Evolutionary conservation across 1,140 invertebrate species (phyloP), one percentile per base, ranked within the genome.

Genomic region (Paracyclopina nana): DNA sequence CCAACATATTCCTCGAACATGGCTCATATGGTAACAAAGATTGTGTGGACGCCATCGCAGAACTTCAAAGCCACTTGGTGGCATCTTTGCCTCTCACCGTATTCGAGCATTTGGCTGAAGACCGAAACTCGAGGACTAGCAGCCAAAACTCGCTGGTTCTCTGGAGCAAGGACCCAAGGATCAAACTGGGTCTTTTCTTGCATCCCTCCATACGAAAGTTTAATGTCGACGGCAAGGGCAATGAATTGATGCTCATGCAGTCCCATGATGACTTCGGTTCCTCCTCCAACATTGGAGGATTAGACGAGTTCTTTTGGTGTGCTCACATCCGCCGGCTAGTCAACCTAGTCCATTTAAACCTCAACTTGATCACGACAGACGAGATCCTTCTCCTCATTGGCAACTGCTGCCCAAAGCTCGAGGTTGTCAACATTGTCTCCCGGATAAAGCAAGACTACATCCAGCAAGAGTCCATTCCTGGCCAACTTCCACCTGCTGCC

Each of bases 241-340:
- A 48, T 48, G 45, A 48, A 29, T 27, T 48, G 20, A 22, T 27
- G 27, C 45, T 28, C 14, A n/a, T 16, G 14, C 34, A 38, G 34
- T n/a, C n/a, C n/a, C n/a, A n/a, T n/a, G 34, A 38, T 38, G 34
- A 38, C 34, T n/a, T n/a, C n/a, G n/a, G n/a, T n/a, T n/a, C n/a
- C n/a, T n/a, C n/a, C n/a, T 18, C 14, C 24, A 9, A 18, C 6
- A 42, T 42, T 22, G 40, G 24, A 18, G 45, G 45, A 12, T 16
- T 48, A 28, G 45, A 48, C 27, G 45, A 48, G 27, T 28, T 48
- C 16, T 48, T 48, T 18, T 48, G 45, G 45, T 48, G 45, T 14
- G 12, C 9, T 24, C 45, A 48, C n/a, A 26, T 48, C 20, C 14
- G 14, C 16, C 25, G 28, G 14, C 24, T 48, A 12, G 14, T 25